phyloP scores from a whole-genome alignment of 2,888 invertebrate species.

The Hofmannophila pseudospretella region DNA sequence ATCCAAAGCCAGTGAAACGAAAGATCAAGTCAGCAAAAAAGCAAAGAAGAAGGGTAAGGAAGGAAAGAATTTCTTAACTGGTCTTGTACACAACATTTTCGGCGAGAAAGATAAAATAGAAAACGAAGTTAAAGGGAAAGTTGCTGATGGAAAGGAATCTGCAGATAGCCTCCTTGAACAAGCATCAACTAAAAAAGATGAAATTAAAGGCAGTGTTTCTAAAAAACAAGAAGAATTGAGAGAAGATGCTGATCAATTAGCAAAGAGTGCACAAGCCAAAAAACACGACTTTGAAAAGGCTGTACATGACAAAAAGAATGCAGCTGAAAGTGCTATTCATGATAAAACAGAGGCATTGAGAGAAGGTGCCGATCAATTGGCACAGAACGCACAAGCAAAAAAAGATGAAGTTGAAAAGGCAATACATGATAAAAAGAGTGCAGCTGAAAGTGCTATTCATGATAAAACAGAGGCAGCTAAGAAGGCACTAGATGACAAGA shows the following conservation, averaged over 20 bases:
- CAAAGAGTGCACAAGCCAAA: conserved; percentile 13
- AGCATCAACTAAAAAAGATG: conserved; percentile 49
- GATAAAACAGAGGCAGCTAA: conserved; percentile 22
- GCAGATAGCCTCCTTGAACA: conserved; percentile 50
- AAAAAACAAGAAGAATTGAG: conserved; percentile 46
- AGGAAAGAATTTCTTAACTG: conserved; percentile 64
- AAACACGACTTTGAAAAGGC: conserved; percentile 17
- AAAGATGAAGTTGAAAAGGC: conserved; percentile 17
- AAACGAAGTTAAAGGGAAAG: conserved; percentile 53
- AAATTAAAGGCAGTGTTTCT: conserved; percentile 37
- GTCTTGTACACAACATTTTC: conserved; percentile 63
- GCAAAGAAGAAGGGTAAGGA: conserved; percentile 66
- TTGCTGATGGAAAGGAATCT: conserved; percentile 53
- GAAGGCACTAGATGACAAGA: conserved; percentile 19
- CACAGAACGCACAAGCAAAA: conserved; percentile 13
- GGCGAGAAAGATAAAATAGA: conserved; percentile 69
- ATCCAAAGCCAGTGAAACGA: conserved; percentile 31
- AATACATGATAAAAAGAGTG: conserved; percentile 16
- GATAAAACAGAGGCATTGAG: conserved; percentile 22
- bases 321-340: conserved; percentile 25
- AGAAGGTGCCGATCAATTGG: conserved; percentile 30
- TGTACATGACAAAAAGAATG: conserved; percentile 16
- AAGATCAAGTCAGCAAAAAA: conserved; percentile 51
- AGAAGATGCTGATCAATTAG: conserved; percentile 30
- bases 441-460: conserved; percentile 25